Evolutionary conservation across 1,140 invertebrate species (phyloP).

Genomic region (Parasteatoda tepidariorum): DNA sequence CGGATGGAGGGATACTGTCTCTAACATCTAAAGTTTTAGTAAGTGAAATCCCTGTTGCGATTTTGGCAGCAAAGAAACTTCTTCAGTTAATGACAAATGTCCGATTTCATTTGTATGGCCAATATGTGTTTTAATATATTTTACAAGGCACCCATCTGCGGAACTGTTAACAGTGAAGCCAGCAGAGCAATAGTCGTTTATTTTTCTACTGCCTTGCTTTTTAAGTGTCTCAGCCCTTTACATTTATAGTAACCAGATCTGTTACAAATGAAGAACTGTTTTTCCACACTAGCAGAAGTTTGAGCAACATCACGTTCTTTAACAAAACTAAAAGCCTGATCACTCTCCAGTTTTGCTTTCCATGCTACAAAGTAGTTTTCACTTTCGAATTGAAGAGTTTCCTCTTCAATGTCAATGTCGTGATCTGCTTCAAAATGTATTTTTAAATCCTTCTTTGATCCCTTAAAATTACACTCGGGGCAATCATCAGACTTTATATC

Average conservation of each 20-base stretch:
- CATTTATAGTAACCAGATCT: background rate
- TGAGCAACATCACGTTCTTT: background rate
- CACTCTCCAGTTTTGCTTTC: background rate
- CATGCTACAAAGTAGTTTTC: background rate
- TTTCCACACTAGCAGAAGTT: background rate
- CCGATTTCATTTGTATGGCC: no score
- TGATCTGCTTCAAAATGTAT: background rate
- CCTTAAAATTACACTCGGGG: no score
- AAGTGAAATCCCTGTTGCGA: background rate
- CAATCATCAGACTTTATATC: no score
- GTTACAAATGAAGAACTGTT: background rate
- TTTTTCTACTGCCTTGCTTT: background rate
- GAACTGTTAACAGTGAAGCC: background rate
- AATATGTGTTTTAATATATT: no score
- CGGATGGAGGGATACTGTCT: background rate
- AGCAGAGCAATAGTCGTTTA: background rate
- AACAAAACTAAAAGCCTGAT: background rate
- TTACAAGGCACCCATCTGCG: background rate
- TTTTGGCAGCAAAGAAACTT: background rate
- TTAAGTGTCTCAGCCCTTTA: background rate
- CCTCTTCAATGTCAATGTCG: background rate
- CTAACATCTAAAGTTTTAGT: background rate
- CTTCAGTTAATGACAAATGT: background rate
- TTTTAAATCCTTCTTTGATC: background rate
- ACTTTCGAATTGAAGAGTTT: background rate